Conservation (phyloP, 1,140 invertebrate genomes). For the Hylaeus anthracinus region DNA sequence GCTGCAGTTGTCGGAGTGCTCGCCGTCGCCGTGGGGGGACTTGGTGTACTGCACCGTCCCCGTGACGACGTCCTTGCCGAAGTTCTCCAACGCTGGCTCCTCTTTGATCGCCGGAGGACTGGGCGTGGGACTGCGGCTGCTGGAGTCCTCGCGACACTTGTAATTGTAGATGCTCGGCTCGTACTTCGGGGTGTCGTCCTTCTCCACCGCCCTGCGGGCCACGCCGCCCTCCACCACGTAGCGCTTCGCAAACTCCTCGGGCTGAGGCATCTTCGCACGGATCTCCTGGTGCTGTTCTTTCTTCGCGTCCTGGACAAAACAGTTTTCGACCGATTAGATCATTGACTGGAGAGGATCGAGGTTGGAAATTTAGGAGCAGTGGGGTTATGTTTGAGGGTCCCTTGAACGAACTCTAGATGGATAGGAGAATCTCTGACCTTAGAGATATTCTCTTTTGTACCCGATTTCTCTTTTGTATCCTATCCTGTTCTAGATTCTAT, state of each 20-base stretch:
- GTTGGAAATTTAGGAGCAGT: no score
- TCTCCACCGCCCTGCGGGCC: slow-evolving; percentile 68
- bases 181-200: slow-evolving; percentile 76
- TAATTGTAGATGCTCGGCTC: slow-evolving; percentile 77
- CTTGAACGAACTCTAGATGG: no score
- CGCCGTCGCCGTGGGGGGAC: slow-evolving; percentile 74
- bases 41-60: slow-evolving; percentile 62
- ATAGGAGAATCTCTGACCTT: no score
- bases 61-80: slow-evolving; percentile 63
- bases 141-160: slow-evolving; percentile 74
- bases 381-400: no score
- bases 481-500: no score
- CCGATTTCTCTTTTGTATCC: no score
- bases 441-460: no score
- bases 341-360: no score
- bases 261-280: slow-evolving; percentile 68
- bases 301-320: slow-evolving; percentile 66
- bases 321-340: no score
- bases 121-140: slow-evolving; percentile 76
- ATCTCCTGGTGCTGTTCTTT: slow-evolving; percentile 72
- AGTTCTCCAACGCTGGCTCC: slow-evolving; percentile 65
- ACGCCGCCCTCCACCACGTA: slow-evolving; percentile 77
- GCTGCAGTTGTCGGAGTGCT: slow-evolving; percentile 91
- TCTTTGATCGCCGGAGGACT: slow-evolving; percentile 74
- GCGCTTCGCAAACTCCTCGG: slow-evolving; percentile 75